Conservation (phyloP, 2,797 vertebrate genomes). For the Smutsia gigantea region DNA sequence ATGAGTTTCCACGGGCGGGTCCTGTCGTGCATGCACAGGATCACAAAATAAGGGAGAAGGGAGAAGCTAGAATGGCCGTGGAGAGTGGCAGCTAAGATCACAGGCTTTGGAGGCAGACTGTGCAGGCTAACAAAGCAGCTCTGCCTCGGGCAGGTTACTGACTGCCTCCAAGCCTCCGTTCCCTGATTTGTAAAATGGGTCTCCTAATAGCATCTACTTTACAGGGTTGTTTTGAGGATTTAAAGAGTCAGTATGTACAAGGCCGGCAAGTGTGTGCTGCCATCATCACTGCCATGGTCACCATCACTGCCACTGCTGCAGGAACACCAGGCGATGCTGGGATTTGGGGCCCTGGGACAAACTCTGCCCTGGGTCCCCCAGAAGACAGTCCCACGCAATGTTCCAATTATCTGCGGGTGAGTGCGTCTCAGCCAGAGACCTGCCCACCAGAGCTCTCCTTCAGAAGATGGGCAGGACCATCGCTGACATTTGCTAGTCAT, state of each 20-base stretch:
- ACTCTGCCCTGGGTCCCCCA: neutral
- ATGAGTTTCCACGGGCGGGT: too few species aligned
- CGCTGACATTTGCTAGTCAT: too few species aligned
- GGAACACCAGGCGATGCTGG: too few species aligned
- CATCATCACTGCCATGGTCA: too few species aligned
- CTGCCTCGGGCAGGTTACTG: neutral
- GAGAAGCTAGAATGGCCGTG: neutral
- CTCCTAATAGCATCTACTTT: neutral
- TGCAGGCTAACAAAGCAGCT: too few species aligned
- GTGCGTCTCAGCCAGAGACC: neutral
- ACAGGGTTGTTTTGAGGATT: neutral
- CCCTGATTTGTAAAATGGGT: neutral
- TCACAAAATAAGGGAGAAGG: neutral
- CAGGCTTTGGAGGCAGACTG: rapidly evolving
- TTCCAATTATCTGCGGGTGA: too few species aligned
- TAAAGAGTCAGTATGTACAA: neutral
- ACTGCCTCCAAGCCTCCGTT: neutral
- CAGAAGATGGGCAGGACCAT: neutral
- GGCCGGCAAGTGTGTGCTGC: neutral
- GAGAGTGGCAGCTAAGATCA: too few species aligned
- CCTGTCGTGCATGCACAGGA: too few species aligned
- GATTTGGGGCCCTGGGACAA: neutral
- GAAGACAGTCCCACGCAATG: neutral
- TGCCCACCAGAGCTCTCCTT: neutral
- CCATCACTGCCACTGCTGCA: rapidly evolving